phyloP scores from a whole-genome alignment of 2,888 invertebrate species.

The Pollenia labialis region DNA sequence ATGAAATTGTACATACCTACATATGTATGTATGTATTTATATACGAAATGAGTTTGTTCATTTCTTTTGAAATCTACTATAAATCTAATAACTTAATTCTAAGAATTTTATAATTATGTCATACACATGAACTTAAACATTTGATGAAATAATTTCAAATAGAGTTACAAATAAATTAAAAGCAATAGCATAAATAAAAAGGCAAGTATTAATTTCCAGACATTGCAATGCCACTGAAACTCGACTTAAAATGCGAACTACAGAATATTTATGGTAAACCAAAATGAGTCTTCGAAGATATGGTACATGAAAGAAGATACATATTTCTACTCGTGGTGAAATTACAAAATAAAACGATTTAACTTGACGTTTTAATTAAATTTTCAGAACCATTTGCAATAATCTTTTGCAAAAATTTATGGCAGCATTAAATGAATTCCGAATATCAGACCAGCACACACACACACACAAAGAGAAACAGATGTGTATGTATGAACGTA shows the following conservation, averaged over 20 bases:
- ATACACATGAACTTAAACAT: not conserved
- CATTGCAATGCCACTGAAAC: slow-evolving; percentile 12
- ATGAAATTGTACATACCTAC: not conserved
- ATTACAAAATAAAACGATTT: slow-evolving; percentile 47
- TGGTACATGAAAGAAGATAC: not conserved
- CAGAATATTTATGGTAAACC: slow-evolving; percentile 34
- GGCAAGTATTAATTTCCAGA: slow-evolving; percentile 14
- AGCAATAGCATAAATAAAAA: slow-evolving; percentile 17
- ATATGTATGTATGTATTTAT: not conserved
- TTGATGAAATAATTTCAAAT: slow-evolving; percentile 32
- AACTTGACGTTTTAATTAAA: slow-evolving; percentile 69
- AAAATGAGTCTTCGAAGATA: not conserved
- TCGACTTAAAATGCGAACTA: not conserved
- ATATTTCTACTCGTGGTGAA: not conserved
- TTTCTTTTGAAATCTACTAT: not conserved
- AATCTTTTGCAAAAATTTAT: slow-evolving; percentile 66
- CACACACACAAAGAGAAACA: slow-evolving; percentile 1
- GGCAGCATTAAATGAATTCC: slow-evolving; percentile 59
- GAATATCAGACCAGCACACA: slow-evolving; percentile 17
- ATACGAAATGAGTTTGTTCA: not conserved
- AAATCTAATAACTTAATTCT: slow-evolving; percentile 32
- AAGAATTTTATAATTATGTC: slow-evolving; percentile 9
- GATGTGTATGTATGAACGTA: not conserved
- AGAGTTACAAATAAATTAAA: slow-evolving; percentile 21
- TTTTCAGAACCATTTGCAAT: slow-evolving; percentile 63